Conservation (phyloP, 2,888 invertebrate genomes). For the Pogonocherus hispidulus region DNA sequence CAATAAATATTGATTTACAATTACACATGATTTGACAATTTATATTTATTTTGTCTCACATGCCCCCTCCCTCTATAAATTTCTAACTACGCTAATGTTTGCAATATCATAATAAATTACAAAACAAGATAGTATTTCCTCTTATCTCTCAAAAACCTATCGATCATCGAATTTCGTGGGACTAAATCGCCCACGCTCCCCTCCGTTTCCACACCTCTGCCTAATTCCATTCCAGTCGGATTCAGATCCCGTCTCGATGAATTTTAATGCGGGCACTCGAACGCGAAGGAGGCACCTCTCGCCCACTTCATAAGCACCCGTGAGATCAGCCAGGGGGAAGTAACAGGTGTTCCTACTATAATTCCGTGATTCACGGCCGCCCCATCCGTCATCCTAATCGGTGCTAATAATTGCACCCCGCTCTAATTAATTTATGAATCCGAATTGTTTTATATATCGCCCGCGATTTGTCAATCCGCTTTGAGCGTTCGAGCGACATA, state of each 20-base stretch:
- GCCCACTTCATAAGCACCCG: conserved; percentile 12
- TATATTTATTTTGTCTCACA: too few relatives aligned
- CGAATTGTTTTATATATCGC: conserved; percentile 23
- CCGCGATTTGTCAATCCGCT: conserved; percentile 16
- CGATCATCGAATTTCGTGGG: too few relatives aligned
- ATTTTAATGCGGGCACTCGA: conserved; percentile 24
- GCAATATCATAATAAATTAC: too few relatives aligned
- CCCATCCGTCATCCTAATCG: conserved; percentile 27
- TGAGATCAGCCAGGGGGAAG: conserved; percentile 3
- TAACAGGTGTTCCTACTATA: conserved; percentile 26
- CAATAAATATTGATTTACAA: too few relatives aligned
- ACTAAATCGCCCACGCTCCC: background rate
- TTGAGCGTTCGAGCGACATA: background rate
- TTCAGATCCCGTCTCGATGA: conserved; percentile 7
- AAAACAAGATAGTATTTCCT: too few relatives aligned
- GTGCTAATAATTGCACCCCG: conserved; percentile 14
- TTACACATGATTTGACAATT: too few relatives aligned
- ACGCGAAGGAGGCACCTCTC: background rate
- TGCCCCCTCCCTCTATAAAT: too few relatives aligned
- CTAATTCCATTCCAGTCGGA: background rate
- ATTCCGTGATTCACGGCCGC: conserved; percentile 19
- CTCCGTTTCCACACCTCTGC: background rate
- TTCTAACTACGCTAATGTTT: too few relatives aligned
- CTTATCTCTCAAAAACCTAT: too few relatives aligned
- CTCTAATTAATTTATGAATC: conserved; percentile 24